These are phyloP conservation scores for Rhineura floridana DNA, from an alignment of 2,113 vertebrate species.

Conservation along the genomic window DNA sequence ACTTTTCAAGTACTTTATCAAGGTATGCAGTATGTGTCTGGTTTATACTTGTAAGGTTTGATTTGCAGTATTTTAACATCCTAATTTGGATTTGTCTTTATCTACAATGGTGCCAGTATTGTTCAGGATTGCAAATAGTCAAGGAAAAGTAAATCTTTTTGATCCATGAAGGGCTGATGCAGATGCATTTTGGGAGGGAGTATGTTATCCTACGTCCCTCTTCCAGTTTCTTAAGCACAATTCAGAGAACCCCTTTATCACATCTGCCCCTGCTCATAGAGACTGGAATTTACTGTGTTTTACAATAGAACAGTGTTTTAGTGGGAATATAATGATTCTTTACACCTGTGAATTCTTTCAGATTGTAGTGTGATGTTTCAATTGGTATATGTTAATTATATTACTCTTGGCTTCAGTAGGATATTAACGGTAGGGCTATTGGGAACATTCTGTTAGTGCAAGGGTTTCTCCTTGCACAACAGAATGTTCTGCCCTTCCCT, in stretches of 20 bases:
- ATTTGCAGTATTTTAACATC: neutral
- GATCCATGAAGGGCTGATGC: neutral
- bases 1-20: slow-evolving; percentile 91
- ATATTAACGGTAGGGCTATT: too few species aligned
- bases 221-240: neutral
- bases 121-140: neutral
- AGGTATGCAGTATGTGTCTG: slow-evolving; percentile 75
- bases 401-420: neutral
- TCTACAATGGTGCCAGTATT: fast-evolving
- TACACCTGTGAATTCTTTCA: neutral
- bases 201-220: neutral
- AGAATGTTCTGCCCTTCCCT: too few species aligned
- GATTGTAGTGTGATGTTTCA: neutral
- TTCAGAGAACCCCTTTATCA: neutral
- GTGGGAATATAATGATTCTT: neutral
- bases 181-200: neutral
- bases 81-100: neutral
- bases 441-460: too few species aligned
- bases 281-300: neutral
- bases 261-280: neutral
- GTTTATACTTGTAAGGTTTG: too few species aligned
- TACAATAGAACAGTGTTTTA: neutral
- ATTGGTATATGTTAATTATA: neutral
- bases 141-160: neutral
- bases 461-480: too few species aligned